Conservation (phyloP, 2,797 vertebrate genomes). For the Podarcis siculus region DNA sequence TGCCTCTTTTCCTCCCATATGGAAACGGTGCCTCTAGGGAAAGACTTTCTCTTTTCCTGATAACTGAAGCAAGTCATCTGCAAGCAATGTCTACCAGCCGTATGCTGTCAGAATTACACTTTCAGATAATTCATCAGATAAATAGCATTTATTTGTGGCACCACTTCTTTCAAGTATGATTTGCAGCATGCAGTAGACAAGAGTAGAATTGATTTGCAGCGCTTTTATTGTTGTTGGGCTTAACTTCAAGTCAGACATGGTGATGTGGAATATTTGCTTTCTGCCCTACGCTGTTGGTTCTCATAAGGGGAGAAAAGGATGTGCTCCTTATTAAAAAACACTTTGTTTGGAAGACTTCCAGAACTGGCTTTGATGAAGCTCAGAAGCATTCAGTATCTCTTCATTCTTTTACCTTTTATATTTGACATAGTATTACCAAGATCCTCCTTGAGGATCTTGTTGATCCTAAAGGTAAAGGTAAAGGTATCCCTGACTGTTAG, state of each 20-base stretch:
- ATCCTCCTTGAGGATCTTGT: neutral
- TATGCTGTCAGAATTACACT: neutral
- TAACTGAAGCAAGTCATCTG: neutral
- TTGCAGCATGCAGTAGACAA: neutral
- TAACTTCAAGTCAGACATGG: neutral
- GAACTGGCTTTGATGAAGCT: neutral
- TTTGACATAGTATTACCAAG: neutral
- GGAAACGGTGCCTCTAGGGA: neutral
- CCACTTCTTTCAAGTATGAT: neutral
- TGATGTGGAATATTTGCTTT: neutral
- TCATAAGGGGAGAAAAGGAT: too few species aligned
- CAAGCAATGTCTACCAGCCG: neutral
- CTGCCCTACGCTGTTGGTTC: neutral
- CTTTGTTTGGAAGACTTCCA: neutral
- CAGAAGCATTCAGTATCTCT: neutral
- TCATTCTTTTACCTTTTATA: too few species aligned
- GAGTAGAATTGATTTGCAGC: neutral
- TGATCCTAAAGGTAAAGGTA: too few species aligned
- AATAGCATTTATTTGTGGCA: neutral
- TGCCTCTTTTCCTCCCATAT: neutral
- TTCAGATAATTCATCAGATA: rapidly evolving
- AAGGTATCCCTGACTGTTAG: too few species aligned
- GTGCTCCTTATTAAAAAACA: neutral
- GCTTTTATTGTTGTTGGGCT: neutral
- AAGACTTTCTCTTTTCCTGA: neutral